Conservation (phyloP, 2,797 vertebrate species). For the Gadopsis bispinosus region DNA sequence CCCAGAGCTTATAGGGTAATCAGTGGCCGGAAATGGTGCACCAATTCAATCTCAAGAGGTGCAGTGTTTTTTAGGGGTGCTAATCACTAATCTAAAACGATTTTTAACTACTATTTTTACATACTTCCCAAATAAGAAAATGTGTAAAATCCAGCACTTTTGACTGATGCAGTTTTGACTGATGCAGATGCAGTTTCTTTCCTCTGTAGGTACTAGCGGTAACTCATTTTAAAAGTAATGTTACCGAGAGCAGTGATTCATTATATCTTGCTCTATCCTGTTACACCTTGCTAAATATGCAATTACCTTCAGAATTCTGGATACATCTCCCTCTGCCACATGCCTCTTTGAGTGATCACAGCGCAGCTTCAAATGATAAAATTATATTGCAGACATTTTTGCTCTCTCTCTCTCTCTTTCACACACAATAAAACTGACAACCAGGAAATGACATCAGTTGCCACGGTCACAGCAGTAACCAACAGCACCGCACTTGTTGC, state of each 20-base stretch:
- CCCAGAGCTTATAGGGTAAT: background rate
- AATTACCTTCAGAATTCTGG: slow-evolving; percentile 43
- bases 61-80: background rate
- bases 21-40: background rate
- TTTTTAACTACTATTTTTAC: background rate
- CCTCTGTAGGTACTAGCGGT: background rate
- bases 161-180: background rate
- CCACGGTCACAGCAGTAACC: background rate
- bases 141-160: too few species aligned
- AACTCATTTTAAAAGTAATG: slow-evolving; percentile 41
- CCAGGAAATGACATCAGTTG: background rate
- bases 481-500: background rate
- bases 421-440: background rate
- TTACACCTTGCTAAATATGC: slow-evolving; percentile 40
- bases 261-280: slow-evolving; percentile 24
- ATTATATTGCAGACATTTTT: slow-evolving; percentile 6
- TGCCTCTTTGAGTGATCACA: slow-evolving; percentile 19
- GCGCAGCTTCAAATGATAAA: slow-evolving; percentile 27
- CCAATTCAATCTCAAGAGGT: background rate
- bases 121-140: background rate
- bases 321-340: slow-evolving; percentile 1
- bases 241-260: slow-evolving; percentile 29
- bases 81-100: background rate
- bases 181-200: background rate
- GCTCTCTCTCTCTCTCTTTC: slow-evolving; percentile 3